Base-by-base conservation (phyloP, 92 coral and sea anemone genomes). In the Meandrina meandrites region DNA sequence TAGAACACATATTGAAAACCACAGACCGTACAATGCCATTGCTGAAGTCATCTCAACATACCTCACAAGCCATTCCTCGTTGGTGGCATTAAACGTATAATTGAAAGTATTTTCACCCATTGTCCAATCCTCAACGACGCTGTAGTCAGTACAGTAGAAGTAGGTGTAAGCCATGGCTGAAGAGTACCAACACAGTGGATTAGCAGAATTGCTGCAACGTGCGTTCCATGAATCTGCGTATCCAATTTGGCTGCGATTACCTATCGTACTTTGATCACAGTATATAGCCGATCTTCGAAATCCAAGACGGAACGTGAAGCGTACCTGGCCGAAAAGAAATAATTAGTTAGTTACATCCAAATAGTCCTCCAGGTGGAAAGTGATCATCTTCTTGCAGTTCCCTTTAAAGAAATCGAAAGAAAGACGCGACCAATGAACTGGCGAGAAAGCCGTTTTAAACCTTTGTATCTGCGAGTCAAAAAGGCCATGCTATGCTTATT, bases 111-210 rank as follows among this genome's bases (percentile, higher is more conserved):
- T 89, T 72, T 85, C 89, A 3, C 92, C 92, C 27, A 79, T 77
- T 0, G 92, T 34, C 91, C 92, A 89, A 67, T 89, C 92, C 30
- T 89, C 92, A 24, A 8, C 45, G 17, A 21, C 69, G 42, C 92
- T 89, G 35, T 78, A 78, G 70, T 86, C 87, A 7, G 92, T 84
- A 66, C 92, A 89, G 4, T 15, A 66, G 69, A 58, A 89, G 24
- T 88, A 76, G 21, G 92, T 79, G 36, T 47, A 2, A 19, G 67
- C 92, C 40, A 69, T 70, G 54, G 9, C 22, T 2, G 34, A 0
- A 11, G 69, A 56, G 22, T 18, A 53, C 48, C 8, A 8, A 79
- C 83, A 79, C 19, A 12, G 37, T 51, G 78, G n/a, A 78, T 78
- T 78, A 22, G 21, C 16, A 17, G 54, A 4, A 18, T 30, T 75